Evolutionary conservation across 2,888 invertebrate genomes (phyloP).

Genomic region (Artemia sinica): DNA sequence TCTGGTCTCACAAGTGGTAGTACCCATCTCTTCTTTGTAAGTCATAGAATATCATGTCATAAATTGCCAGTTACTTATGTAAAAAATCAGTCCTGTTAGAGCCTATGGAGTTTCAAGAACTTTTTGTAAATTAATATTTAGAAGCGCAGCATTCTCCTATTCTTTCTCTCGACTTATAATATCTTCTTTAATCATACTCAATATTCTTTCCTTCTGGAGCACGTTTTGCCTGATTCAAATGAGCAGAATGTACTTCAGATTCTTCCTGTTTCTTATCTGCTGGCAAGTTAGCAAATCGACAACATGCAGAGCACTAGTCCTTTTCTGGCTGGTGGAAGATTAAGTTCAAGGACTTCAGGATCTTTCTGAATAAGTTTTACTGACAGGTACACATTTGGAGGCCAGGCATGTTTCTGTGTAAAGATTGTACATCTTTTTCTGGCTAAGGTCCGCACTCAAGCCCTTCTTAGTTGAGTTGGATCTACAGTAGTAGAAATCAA

Average conservation of each 20-base stretch:
- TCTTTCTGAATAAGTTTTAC: constrained; percentile 1
- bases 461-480: background rate
- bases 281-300: background rate
- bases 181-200: background rate
- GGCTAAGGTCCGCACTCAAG: background rate
- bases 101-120: constrained; percentile 4
- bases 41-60: background rate
- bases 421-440: background rate
- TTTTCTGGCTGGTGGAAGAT: background rate
- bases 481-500: background rate
- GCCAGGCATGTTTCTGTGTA: background rate
- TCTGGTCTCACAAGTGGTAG: background rate
- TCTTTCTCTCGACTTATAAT: background rate
- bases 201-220: background rate
- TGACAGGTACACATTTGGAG: background rate
- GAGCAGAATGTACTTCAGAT: constrained; percentile 8
- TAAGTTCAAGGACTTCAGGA: constrained; percentile 5
- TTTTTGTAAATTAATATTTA: background rate
- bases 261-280: constrained; percentile 8
- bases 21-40: background rate
- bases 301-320: constrained; percentile 11
- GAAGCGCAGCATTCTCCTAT: background rate
- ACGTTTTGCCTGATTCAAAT: background rate
- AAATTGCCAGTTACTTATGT: background rate
- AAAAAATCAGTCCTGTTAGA: background rate